phyloP scores from a whole-genome alignment of 1,140 invertebrate species.

The Macrotrachela quadricornifera region DNA sequence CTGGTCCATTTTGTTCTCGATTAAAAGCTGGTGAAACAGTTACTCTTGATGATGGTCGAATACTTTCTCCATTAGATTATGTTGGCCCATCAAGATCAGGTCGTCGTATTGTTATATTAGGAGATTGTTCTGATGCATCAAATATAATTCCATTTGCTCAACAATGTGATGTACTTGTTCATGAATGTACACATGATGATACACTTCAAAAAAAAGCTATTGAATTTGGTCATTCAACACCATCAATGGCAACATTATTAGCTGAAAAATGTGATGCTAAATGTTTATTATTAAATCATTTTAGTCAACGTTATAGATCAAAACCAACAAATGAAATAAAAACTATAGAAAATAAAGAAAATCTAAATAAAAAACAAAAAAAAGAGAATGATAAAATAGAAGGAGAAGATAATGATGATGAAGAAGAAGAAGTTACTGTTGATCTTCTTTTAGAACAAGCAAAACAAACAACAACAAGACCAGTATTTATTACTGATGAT shows the following conservation, averaged over 20 bases:
- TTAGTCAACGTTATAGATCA: conserved; percentile 31
- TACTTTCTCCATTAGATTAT: not conserved
- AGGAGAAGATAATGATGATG: not conserved
- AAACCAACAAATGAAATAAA: too few species aligned
- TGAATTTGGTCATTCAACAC: conserved; percentile 32
- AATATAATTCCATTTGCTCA: conserved; percentile 18
- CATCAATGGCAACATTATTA: conserved; percentile 27
- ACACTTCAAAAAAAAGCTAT: conserved; percentile 20
- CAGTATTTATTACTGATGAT: not conserved
- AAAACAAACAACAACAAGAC: not conserved
- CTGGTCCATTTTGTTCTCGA: conserved; percentile 26
- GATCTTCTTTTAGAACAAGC: not conserved
- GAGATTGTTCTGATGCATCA: conserved; percentile 27
- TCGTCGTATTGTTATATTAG: conserved; percentile 26
- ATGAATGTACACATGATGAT: conserved; percentile 32
- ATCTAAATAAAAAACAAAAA: not conserved
- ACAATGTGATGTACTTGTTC: conserved; percentile 28
- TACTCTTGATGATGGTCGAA: conserved; percentile 17
- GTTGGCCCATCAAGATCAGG: conserved; percentile 14
- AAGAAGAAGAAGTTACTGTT: not conserved
- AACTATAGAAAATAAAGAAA: not conserved
- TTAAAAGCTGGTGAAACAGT: conserved; percentile 25
- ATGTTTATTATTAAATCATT: conserved; percentile 29
- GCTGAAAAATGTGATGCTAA: conserved; percentile 20
- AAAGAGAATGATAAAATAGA: not conserved